Evolutionary conservation across 2,113 vertebrate species (phyloP), one percentile per base, ranked within the genome.

Genomic region (Mormyrus lacerda): DNA sequence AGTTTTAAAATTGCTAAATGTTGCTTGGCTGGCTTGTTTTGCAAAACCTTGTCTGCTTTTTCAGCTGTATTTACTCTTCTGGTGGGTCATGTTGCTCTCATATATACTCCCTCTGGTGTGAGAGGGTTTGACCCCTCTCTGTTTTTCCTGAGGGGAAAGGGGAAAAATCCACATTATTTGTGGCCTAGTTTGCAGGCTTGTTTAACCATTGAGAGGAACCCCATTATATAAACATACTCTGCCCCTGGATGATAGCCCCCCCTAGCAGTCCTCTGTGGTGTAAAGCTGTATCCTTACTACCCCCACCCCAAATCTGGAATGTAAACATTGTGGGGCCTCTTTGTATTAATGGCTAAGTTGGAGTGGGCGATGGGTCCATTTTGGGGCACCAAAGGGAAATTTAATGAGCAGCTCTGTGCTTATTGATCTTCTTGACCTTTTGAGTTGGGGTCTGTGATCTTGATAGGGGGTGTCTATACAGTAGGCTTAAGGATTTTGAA

Each of bases 91-190:
- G 76, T 3, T 45, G 88, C 35, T 51, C 9, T 45, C 85, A 84
- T 44, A 45, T 39, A 89, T 55, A n/a, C 35, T 82, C 50, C n/a
- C 47, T 89, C 69, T 88, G 24, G 69, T 45, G 73, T 83, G 50
- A 35, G n/a, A 13, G 79, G 27, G 83, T 65, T 84, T 44, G 84
- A 51, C 85, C 90, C 88, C 19, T n/a, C 51, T 87, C 89, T 27
- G 39, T 90, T 89, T 51, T 55, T 27, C 58, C 47, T 55, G 21
- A 13, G 50, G 55, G 47, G 45, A 55, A 87, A 45, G 35, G 53
- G 15, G 31, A 10, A 10, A 45, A 27, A 13, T 48, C 48, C n/a
- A 85, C 73, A 89, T 88, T 45, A 42, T 73, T 61, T 44, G 45
- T 50, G 39, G 48, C 69, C 53, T 51, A 87, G 87, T 89, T 58